Percentiles rank a stretch among this genome's conserved stretches.
These are phyloP conservation scores for Diarsia mendica DNA, from an alignment of 2,888 invertebrate species.

Conservation along the genomic window DNA sequence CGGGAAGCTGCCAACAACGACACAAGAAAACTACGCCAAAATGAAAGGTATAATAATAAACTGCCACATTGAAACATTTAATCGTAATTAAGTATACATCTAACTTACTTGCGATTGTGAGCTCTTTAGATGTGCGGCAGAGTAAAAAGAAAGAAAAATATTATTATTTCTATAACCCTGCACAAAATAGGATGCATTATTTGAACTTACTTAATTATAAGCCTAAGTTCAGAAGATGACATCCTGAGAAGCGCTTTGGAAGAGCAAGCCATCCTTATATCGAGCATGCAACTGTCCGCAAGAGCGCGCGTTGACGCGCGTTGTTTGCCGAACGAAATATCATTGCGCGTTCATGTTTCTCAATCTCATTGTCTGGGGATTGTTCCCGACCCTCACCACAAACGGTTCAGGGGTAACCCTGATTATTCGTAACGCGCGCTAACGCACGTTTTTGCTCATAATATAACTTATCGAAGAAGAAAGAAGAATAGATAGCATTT, in stretches of 20 bases:
- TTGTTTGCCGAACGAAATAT: neutral
- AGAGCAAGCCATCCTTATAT: constrained; percentile 6
- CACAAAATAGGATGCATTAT: constrained; percentile 48
- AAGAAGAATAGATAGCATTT: constrained; percentile 8
- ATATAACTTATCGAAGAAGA: neutral
- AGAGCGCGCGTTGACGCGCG: constrained; percentile 35
- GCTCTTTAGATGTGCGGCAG: constrained; percentile 57
- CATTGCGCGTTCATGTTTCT: constrained; percentile 23
- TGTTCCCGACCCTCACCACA: neutral
- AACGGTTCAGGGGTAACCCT: constrained; percentile 1
- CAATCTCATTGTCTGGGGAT: constrained; percentile 22
- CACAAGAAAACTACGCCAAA: constrained; percentile 60
- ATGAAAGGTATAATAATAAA: constrained; percentile 44
- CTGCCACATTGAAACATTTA: constrained; percentile 55
- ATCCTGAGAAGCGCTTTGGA: constrained; percentile 17
- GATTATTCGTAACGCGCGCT: neutral
- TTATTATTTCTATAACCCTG: constrained; percentile 58
- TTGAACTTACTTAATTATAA: constrained; percentile 44
- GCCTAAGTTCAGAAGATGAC: constrained; percentile 32
- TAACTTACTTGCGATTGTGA: constrained; percentile 55
- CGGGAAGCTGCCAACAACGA: constrained; percentile 49
- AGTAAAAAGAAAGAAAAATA: constrained; percentile 56
- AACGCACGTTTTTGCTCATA: constrained; percentile 9
- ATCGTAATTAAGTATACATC: constrained; percentile 54
- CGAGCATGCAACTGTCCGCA: constrained; percentile 9